phyloP scores from a whole-genome alignment of 1,140 invertebrate species.

The Macrostomum lignano region DNA sequence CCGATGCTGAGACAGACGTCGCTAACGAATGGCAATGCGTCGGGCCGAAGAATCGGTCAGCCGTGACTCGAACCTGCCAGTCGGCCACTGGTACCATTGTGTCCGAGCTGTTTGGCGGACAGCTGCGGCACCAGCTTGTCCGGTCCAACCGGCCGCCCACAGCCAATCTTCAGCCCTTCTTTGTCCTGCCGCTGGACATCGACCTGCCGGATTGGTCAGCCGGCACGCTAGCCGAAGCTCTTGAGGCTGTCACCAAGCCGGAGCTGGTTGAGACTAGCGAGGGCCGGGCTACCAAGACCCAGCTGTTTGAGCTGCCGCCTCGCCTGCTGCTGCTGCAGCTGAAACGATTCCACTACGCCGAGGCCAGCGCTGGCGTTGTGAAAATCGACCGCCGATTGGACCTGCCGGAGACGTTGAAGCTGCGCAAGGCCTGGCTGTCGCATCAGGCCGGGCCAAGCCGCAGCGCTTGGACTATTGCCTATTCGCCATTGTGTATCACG shows the following conservation, averaged over 20 bases:
- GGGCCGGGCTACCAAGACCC: too few species aligned
- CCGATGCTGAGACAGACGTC: slow-evolving; percentile 13
- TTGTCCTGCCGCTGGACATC: slow-evolving; percentile 66
- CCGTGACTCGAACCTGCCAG: slow-evolving; percentile 49
- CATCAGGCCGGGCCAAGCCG: too few species aligned
- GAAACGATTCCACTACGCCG: too few species aligned
- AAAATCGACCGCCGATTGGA: too few species aligned
- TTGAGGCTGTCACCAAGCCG: not conserved
- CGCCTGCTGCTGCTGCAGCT: too few species aligned
- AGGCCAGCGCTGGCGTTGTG: too few species aligned
- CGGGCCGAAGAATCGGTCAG: slow-evolving; percentile 54
- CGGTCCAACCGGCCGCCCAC: slow-evolving; percentile 43
- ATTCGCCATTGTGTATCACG: slow-evolving; percentile 65
- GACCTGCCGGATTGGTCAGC: too few species aligned
- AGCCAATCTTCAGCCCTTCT: slow-evolving; percentile 54
- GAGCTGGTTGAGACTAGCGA: not conserved
- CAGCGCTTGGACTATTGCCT: too few species aligned
- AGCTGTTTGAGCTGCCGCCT: too few species aligned
- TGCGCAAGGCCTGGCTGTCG: too few species aligned
- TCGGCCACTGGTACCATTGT: slow-evolving; percentile 42
- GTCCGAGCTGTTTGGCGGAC: slow-evolving; percentile 63
- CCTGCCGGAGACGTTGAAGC: too few species aligned
- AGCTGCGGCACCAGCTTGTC: slow-evolving; percentile 45
- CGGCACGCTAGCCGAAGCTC: not conserved
- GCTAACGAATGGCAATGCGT: slow-evolving; percentile 38